Evolutionary conservation across 2,113 vertebrate species (phyloP).

Genomic region (Ibidorhyncha struthersii): DNA sequence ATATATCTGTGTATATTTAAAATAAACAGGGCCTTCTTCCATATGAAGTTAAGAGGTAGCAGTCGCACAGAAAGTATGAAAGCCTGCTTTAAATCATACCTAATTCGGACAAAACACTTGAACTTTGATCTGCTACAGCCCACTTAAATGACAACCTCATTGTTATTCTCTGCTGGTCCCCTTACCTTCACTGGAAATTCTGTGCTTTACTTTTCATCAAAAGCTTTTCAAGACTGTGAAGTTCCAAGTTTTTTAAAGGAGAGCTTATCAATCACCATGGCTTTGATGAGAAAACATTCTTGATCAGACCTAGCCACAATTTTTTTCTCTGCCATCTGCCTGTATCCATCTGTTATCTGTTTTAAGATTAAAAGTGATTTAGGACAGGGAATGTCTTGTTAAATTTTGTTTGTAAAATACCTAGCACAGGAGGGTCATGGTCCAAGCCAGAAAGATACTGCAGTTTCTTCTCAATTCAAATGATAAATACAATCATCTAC

Average conservation of each 20-base stretch:
- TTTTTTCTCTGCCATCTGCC: slow-evolving; percentile 43
- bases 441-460: background rate
- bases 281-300: slow-evolving; percentile 36
- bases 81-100: background rate
- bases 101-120: background rate
- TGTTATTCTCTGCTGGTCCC: background rate
- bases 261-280: slow-evolving; percentile 16
- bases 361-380: slow-evolving; percentile 15
- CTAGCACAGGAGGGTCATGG: background rate
- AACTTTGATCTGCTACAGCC: background rate
- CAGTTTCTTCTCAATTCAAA: background rate
- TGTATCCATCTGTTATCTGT: slow-evolving; percentile 43
- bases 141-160: background rate
- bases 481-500: background rate
- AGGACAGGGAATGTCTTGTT: background rate
- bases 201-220: background rate
- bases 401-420: background rate
- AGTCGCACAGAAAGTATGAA: background rate
- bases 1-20: too few species aligned
- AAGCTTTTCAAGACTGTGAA: background rate
- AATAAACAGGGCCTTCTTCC: background rate
- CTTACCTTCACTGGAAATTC: background rate
- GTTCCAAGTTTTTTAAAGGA: background rate
- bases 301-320: background rate
- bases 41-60: background rate